Percentiles rank a stretch among this genome's conserved stretches.
These are phyloP conservation scores for Notodonta ziczac DNA, from an alignment of 2,888 invertebrate species.

Conservation along the genomic window DNA sequence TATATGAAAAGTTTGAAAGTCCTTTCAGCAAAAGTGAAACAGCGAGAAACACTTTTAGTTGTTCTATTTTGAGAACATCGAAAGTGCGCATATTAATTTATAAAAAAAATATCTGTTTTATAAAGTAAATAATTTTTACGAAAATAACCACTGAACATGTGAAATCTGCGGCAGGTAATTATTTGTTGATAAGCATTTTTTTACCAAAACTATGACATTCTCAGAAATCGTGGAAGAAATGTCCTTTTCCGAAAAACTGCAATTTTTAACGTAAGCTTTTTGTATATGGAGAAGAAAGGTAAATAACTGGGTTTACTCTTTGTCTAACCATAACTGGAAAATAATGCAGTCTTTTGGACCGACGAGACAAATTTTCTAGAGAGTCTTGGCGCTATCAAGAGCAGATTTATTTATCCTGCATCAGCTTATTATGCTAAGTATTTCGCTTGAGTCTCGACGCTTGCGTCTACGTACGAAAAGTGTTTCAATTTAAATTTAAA, in stretches of 20 bases:
- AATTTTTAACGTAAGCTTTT: constrained; percentile 31
- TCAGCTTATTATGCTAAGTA: constrained; percentile 18
- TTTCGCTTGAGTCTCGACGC: constrained; percentile 20
- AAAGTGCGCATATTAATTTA: no score
- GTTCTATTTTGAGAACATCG: no score
- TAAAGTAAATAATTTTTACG: no score
- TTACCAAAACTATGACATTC: background rate
- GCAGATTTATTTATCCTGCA: constrained; percentile 22
- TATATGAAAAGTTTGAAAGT: no score
- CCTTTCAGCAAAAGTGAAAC: no score
- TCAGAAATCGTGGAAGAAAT: background rate
- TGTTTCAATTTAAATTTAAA: constrained; percentile 8
- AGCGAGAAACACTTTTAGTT: no score
- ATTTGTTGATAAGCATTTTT: background rate
- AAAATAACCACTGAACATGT: no score
- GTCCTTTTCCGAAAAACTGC: constrained; percentile 16
- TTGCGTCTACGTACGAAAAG: constrained; percentile 7
- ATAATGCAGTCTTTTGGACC: constrained; percentile 51
- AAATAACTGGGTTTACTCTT: constrained; percentile 38
- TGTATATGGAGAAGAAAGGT: constrained; percentile 34
- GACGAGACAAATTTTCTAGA: constrained; percentile 30
- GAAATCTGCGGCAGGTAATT: no score
- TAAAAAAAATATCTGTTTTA: no score
- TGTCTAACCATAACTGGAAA: constrained; percentile 45
- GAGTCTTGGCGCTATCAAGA: constrained; percentile 18